phyloP scores from a whole-genome alignment of 2,113 vertebrate species.

The Crotalus horridus region DNA sequence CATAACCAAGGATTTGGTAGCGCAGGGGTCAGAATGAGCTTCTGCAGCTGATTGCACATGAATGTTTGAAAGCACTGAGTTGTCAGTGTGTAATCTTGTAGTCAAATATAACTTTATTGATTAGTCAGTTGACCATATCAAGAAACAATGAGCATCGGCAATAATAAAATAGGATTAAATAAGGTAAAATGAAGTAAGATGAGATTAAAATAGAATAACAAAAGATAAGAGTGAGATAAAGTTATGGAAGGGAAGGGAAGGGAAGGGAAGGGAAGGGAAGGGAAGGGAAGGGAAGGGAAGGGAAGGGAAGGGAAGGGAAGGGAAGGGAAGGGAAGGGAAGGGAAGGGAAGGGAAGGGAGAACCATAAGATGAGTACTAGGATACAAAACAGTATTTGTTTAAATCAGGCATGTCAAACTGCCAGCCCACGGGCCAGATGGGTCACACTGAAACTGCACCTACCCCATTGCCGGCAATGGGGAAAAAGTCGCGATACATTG shows the following conservation, averaged over 20 bases:
- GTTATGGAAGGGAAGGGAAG: no score
- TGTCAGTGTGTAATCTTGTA: background rate
- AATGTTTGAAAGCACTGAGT: background rate
- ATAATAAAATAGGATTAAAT: background rate
- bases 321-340: no score
- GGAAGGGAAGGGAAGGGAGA: background rate
- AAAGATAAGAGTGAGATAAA: background rate
- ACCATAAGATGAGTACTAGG: background rate
- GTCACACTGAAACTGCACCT: no score
- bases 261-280: no score
- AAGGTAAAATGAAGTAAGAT: background rate
- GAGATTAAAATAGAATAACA: background rate
- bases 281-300: no score
- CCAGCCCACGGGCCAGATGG: no score
- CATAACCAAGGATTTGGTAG: background rate
- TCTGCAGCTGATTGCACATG: background rate
- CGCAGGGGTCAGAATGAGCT: background rate
- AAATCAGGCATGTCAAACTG: background rate
- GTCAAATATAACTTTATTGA: background rate
- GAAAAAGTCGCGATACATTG: no score
- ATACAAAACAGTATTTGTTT: background rate
- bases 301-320: no score
- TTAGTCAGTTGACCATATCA: background rate
- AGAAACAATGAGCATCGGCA: background rate
- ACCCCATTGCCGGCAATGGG: no score